phyloP scores from a whole-genome alignment of 2,888 invertebrate species.

The Fissipunctia ypsillon region DNA sequence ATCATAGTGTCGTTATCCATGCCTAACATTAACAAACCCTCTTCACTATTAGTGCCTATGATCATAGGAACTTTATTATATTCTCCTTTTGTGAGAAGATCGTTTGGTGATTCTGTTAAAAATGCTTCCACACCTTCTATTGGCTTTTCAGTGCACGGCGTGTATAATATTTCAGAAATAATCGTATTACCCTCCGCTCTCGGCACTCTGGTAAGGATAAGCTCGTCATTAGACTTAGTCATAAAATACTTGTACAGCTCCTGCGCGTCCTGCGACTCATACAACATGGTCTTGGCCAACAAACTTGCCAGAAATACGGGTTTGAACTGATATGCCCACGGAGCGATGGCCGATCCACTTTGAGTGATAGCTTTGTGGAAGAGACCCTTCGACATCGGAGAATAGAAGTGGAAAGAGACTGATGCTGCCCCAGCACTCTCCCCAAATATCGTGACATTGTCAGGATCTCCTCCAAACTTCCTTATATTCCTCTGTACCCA shows the following conservation, averaged over 20 bases:
- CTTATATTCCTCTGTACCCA: slow-evolving; percentile 81
- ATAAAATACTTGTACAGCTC: slow-evolving; percentile 79
- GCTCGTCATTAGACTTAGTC: slow-evolving; percentile 77
- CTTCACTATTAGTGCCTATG: slow-evolving; percentile 78
- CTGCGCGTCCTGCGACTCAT: slow-evolving; percentile 75
- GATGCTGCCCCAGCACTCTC: slow-evolving; percentile 84
- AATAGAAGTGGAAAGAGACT: slow-evolving; percentile 81
- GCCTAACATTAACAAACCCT: slow-evolving; percentile 77
- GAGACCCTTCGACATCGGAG: slow-evolving; percentile 82
- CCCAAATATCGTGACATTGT: slow-evolving; percentile 82
- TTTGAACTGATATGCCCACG: slow-evolving; percentile 81
- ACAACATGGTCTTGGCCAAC: slow-evolving; percentile 79
- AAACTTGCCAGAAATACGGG: slow-evolving; percentile 80
- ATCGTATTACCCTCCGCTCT: slow-evolving; percentile 75
- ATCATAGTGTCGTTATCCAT: slow-evolving; percentile 78
- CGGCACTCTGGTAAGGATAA: slow-evolving; percentile 79
- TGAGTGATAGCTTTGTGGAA: slow-evolving; percentile 84
- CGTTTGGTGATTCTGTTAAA: slow-evolving; percentile 77
- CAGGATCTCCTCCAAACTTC: slow-evolving; percentile 81
- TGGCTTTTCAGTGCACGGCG: slow-evolving; percentile 79
- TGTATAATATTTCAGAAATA: slow-evolving; percentile 77
- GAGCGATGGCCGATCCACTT: slow-evolving; percentile 81
- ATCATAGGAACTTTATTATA: slow-evolving; percentile 83
- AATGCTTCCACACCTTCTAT: slow-evolving; percentile 83
- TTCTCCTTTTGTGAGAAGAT: slow-evolving; percentile 74